Base-by-base conservation (phyloP, 2,113 vertebrate species). In the Callopanchax toddi region DNA sequence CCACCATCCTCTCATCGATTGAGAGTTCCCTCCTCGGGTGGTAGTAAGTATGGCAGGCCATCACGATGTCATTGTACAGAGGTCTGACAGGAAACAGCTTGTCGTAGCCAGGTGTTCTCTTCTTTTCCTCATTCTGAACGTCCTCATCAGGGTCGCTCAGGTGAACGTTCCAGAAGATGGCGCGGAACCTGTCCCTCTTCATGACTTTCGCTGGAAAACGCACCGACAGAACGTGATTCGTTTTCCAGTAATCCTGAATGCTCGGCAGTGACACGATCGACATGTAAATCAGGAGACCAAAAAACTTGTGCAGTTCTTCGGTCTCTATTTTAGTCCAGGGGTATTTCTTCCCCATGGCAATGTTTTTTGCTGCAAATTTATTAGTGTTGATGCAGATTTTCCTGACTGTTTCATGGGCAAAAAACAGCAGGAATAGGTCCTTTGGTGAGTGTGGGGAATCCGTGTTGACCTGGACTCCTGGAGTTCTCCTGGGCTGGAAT, bases 181-280 rank as follows among this genome's bases (percentile, higher is more conserved):
- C 11, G 15, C 10, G 18, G 32, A 44, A 53, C 25, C 37, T 36
- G 50, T 54, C 17, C 11, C 29, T 16, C 13, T 40, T 6, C 61
- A 54, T 65, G 26, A 36, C 16, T 17, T 44, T 29, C 12, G 26
- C 18, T 5, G 50, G 50, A 65, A 36, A 37, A 3, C 0, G 37
- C 11, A 50, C 36, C 4, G 15, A 23, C 16, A 36, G 53, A 23
- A 65, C 29, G 1, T 15, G 32, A 40, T 36, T 54, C 20, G 44
- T 43, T 54, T 39, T 53, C 50, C 39, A 65, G 50, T 54, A 34
- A 16, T 53, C 60, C 20, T 16, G 15, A 21, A 51, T 16, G 12
- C 42, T 64, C 21, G 52, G 36, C 49, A 53, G 18, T 12, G 32
- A 43, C 25, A 64, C 15, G 10, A 53, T 16, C 29, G 39, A 32